These are phyloP conservation scores for Zeugodacus cucurbitae DNA, from an alignment of 1,140 invertebrate species.

Conservation along the genomic window DNA sequence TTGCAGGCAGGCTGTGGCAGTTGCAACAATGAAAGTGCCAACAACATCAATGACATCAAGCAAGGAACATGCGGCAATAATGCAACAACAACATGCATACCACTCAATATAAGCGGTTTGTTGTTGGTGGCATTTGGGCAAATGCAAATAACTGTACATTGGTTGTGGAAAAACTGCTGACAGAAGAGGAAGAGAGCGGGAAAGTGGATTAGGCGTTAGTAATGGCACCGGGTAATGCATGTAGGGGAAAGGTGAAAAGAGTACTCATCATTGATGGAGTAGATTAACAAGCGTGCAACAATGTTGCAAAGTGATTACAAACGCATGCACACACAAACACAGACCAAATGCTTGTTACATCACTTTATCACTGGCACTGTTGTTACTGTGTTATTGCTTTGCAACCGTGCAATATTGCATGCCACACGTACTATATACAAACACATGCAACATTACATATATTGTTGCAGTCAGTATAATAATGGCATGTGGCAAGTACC, in stretches of 20 bases:
- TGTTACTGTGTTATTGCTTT: conserved; percentile 18
- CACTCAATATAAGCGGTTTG: not conserved
- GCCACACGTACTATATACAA: not conserved
- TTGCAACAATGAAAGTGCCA: conserved; percentile 30
- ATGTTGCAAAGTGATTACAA: conserved; percentile 39
- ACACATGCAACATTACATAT: not conserved
- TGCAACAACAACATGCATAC: not conserved
- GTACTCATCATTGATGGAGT: conserved; percentile 9
- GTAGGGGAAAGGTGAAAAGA: not conserved
- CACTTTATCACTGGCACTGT: conserved; percentile 1
- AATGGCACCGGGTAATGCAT: not conserved
- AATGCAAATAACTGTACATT: not conserved
- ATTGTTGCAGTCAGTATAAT: not conserved
- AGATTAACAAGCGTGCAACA: conserved; percentile 36
- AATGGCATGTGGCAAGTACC: conserved; percentile 35
- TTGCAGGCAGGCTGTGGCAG: not conserved
- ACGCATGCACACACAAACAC: not conserved
- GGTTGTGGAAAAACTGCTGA: no score
- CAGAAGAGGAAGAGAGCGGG: not conserved
- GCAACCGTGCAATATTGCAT: conserved; percentile 29
- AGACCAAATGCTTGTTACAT: conserved; percentile 24
- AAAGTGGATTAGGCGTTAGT: not conserved
- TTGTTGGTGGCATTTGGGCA: not conserved
- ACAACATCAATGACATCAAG: not conserved
- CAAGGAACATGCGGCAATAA: not conserved